Evolutionary conservation across 2,113 vertebrate genomes (phyloP).

Genomic region (Ptilonorhynchus violaceus): DNA sequence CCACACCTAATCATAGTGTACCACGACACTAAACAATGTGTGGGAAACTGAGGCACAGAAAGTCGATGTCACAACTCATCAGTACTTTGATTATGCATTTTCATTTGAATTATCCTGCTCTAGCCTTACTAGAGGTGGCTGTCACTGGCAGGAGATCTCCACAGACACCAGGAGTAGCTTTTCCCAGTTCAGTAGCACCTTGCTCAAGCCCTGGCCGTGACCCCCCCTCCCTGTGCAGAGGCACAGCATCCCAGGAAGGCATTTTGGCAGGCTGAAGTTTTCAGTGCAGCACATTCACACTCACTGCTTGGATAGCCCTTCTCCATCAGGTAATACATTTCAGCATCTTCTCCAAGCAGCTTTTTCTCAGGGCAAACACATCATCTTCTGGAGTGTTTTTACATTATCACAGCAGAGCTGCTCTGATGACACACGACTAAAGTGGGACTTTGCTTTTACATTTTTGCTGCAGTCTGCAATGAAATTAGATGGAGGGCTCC

Average conservation of each 20-base stretch:
- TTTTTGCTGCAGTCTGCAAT: background rate
- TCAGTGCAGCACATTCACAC: background rate
- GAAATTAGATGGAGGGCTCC: background rate
- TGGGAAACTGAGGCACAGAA: constrained; percentile 3
- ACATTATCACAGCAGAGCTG: background rate
- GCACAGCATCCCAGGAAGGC: background rate
- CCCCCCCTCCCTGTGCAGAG: background rate
- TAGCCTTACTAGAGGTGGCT: background rate
- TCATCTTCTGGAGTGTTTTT: background rate
- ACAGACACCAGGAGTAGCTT: background rate
- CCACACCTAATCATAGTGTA: background rate
- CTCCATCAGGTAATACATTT: background rate
- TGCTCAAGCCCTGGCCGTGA: rapidly evolving
- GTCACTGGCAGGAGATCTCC: background rate
- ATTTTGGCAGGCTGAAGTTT: background rate
- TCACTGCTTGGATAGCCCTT: background rate
- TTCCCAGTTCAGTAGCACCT: background rate
- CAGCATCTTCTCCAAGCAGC: background rate
- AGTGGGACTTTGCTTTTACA: background rate
- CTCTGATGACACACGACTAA: background rate
- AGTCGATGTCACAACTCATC: background rate
- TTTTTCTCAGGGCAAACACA: background rate
- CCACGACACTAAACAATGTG: background rate
- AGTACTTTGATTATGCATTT: background rate
- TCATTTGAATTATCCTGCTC: background rate